Percentiles rank a stretch among this genome's conserved stretches.
Conservation (phyloP, 2,113 vertebrate genomes). For the Castor canadensis region DNA sequence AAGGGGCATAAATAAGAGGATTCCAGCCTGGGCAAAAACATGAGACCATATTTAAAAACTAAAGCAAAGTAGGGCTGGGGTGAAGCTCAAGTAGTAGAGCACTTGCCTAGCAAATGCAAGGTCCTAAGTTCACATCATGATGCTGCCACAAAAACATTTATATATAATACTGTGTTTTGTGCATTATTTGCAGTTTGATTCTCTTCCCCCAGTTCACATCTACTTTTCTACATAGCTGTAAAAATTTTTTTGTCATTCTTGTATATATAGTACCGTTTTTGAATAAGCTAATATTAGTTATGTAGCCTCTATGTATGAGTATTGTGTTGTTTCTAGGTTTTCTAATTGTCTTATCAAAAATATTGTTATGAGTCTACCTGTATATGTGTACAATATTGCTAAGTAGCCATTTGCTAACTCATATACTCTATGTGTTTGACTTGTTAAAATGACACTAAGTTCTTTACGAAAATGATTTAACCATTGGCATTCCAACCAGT, state of each 20-base stretch:
- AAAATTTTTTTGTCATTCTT: background rate
- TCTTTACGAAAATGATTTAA: background rate
- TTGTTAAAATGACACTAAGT: background rate
- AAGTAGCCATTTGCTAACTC: background rate
- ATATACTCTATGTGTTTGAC: background rate
- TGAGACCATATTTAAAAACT: too few species aligned
- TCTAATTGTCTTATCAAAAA: background rate
- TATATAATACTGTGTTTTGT: background rate
- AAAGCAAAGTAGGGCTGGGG: too few species aligned
- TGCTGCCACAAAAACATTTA: too few species aligned
- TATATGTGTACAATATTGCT: background rate
- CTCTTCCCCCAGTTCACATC: too few species aligned
- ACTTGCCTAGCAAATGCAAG: too few species aligned
- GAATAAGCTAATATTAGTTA: background rate
- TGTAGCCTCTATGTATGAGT: background rate
- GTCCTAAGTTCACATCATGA: too few species aligned
- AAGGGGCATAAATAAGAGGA: too few species aligned
- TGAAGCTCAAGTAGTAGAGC: too few species aligned
- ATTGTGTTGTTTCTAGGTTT: too few species aligned
- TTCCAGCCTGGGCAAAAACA: too few species aligned
- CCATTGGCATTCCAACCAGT: background rate
- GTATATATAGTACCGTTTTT: background rate
- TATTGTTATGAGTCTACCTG: background rate
- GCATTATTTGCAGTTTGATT: background rate
- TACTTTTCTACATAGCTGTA: background rate